Conservation (phyloP, 2,113 vertebrate species). For the Ciconia boyciana region DNA sequence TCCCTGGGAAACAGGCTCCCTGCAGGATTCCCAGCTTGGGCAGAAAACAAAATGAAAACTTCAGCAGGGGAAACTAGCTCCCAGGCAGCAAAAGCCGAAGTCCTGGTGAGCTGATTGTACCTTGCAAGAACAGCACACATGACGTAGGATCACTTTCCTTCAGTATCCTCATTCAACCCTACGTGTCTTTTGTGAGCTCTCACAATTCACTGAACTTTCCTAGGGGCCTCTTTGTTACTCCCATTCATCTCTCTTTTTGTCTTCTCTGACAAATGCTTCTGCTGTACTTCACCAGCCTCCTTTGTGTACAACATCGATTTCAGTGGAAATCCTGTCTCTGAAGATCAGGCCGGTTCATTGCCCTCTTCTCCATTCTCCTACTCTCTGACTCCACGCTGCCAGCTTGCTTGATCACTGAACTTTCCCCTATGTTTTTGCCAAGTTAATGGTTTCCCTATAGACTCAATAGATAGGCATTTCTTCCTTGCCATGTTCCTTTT, state of each 20-base stretch:
- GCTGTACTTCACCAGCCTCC: neutral
- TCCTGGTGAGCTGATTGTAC: neutral
- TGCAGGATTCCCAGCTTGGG: neutral
- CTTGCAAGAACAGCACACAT: neutral
- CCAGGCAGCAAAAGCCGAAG: neutral
- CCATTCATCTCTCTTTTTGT: neutral
- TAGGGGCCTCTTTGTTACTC: neutral
- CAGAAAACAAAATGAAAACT: neutral
- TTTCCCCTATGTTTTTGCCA: neutral
- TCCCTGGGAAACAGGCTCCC: neutral
- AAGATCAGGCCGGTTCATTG: neutral
- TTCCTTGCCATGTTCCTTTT: neutral
- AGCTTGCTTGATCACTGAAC: neutral
- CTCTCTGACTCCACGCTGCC: rapidly evolving
- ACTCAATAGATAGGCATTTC: neutral
- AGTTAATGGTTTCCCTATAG: neutral
- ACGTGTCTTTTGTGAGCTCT: neutral
- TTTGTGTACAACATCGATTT: neutral
- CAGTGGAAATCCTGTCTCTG: neutral
- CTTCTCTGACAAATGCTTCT: neutral
- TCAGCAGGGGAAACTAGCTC: neutral
- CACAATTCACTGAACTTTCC: neutral
- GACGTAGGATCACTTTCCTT: constrained; percentile 1
- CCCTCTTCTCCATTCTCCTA: neutral
- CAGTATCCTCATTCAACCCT: constrained; percentile 15